Evolutionary conservation across 1,140 invertebrate species (phyloP), one percentile per base, ranked within the genome.

Genomic region (Mylabris phalerata): DNA sequence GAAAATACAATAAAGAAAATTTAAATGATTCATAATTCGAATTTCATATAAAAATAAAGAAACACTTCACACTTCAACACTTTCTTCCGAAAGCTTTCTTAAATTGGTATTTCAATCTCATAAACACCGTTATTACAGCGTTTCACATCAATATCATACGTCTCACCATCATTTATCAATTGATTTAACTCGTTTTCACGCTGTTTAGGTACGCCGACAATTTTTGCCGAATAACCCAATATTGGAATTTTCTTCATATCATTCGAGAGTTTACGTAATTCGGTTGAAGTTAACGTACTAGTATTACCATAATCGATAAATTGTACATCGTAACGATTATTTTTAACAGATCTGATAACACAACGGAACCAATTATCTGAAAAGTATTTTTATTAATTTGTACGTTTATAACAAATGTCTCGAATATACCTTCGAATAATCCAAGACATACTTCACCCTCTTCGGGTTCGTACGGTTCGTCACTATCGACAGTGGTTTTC

Each of bases 271-370:
- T 40, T 61, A 13, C 60, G 47, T 13, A 64, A 41, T 19, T 56
- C 40, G 19, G 50, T 40, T 11, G 39, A 50, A 6, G 39, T 55
- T 1, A 55, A 13, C 4, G 41, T 40, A 25, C 44, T 44, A 3
- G 44, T n/a, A 41, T 55, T 61, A 6, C 62, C 62, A 47, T 45
- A 64, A 59, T 64, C 62, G 0, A 64, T 56, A 3, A 55, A 54
- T 6, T 39, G 39, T 7, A 61, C 49, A 9, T 40, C 11, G 19
- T 56, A 59, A 9, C 26, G 32, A 6, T 47, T 26, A 3, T 56
- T 56, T 39, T 39, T 25, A 10, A 43, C 40, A 2, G 26, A 11
- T 9, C 52, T 27, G 1, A 60, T 41, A 9, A 57, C 55, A 5
- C 50, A 60, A 41, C 62, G 55, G 42, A 51, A 64, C 62, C 62